These are phyloP conservation scores for Lerista edwardsae DNA, from an alignment of 2,797 vertebrate genomes.

Conservation along the genomic window DNA sequence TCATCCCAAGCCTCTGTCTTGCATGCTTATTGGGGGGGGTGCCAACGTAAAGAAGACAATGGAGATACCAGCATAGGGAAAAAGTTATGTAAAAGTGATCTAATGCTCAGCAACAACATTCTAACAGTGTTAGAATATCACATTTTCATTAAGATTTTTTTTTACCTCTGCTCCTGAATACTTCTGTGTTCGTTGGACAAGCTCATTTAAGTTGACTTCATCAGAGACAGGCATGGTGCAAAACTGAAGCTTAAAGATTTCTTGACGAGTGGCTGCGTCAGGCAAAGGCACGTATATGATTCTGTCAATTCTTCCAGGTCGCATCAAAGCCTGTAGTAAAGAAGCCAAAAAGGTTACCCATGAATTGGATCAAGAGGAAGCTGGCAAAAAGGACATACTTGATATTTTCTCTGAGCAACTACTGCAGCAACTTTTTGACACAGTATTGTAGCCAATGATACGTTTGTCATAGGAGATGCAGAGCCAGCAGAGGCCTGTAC, in stretches of 20 bases:
- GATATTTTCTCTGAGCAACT: not conserved
- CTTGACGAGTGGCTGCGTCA: constrained; percentile 84
- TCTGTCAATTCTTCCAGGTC: constrained; percentile 93
- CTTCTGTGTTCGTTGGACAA: constrained; percentile 83
- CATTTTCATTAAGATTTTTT: not conserved
- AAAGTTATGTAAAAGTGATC: not conserved
- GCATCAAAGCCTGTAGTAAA: constrained; percentile 88
- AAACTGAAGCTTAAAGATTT: constrained; percentile 90
- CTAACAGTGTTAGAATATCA: not conserved
- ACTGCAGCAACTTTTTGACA: not conserved
- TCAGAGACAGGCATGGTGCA: constrained; percentile 83
- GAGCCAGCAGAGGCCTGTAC: too few relatives aligned
- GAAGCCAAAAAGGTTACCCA: not conserved
- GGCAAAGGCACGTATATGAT: constrained; percentile 94
- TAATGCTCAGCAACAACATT: not conserved
- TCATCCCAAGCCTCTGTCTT: too few relatives aligned
- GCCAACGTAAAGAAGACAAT: not conserved
- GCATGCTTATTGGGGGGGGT: too few relatives aligned
- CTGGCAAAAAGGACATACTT: not conserved
- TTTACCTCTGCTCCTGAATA: constrained; percentile 97
- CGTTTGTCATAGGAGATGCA: too few relatives aligned
- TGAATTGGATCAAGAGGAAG: not conserved
- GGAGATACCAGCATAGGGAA: not conserved
- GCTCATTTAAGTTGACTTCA: constrained; percentile 82
- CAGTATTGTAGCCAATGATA: not conserved